Evolutionary conservation across 2,797 vertebrate species (phyloP).

Genomic region (Pyrocephalus nanus): DNA sequence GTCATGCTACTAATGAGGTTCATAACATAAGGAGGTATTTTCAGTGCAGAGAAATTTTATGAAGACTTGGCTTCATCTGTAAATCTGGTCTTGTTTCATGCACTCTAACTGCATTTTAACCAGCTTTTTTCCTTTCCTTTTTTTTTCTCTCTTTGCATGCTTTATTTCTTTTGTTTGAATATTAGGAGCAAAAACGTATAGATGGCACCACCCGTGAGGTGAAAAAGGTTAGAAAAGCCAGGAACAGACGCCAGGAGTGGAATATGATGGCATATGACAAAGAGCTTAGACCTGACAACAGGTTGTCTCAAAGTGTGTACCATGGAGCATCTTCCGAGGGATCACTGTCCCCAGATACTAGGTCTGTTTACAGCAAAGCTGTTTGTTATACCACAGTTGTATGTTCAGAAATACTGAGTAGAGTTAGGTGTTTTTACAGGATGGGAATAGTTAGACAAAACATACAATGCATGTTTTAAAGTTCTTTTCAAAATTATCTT

Average conservation of each 20-base stretch:
- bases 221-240: slow-evolving; percentile 98
- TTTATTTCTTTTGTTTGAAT: slow-evolving; percentile 72
- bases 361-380: slow-evolving; percentile 78
- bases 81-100: slow-evolving; percentile 46
- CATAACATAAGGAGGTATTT: background rate
- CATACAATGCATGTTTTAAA: background rate
- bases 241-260: slow-evolving; percentile 99
- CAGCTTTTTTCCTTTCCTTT: slow-evolving; percentile 70
- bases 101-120: slow-evolving; percentile 72
- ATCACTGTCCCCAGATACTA: slow-evolving; percentile 96
- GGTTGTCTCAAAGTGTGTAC: slow-evolving; percentile 89
- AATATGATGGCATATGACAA: slow-evolving; percentile 99
- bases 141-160: slow-evolving; percentile 76
- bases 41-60: background rate
- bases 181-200: slow-evolving; percentile 94
- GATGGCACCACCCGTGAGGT: slow-evolving; percentile 97
- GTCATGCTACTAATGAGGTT: background rate
- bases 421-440: background rate
- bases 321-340: slow-evolving; percentile 93
- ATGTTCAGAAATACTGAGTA: slow-evolving; percentile 27
- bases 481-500: background rate
- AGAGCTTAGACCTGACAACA: slow-evolving; percentile 96
- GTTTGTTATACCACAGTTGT: slow-evolving; percentile 5
- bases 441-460: background rate
- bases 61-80: slow-evolving; percentile 11